Evolutionary conservation across 2,113 vertebrate genomes (phyloP).

Genomic region (Larimichthys crocea): DNA sequence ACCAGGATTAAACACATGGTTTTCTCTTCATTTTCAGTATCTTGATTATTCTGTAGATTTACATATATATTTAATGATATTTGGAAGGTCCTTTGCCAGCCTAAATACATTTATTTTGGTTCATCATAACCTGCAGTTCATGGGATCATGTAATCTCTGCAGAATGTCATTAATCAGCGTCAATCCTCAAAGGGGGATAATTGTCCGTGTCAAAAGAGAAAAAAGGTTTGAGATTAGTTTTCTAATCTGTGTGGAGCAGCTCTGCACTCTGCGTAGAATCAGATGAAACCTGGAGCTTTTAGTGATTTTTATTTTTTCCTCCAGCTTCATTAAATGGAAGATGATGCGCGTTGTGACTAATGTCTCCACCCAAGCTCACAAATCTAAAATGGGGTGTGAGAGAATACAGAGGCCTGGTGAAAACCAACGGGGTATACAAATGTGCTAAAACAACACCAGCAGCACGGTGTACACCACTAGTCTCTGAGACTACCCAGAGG

Average conservation of each 20-base stretch:
- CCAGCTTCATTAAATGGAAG: constrained; percentile 55
- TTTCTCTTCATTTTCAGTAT: constrained; percentile 21
- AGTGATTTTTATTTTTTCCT: constrained; percentile 19
- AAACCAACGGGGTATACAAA: constrained; percentile 43
- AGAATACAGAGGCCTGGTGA: constrained; percentile 36
- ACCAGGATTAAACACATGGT: constrained; percentile 16
- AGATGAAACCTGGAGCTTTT: constrained; percentile 59
- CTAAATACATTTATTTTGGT: constrained; percentile 51
- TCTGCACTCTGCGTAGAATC: constrained; percentile 38
- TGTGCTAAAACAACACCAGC: constrained; percentile 55
- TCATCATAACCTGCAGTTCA: constrained; percentile 57
- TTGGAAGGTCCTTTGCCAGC: constrained; percentile 24
- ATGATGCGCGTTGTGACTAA: constrained; percentile 45
- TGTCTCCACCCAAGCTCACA: constrained; percentile 34
- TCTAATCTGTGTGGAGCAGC: constrained; percentile 69
- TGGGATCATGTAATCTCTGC: constrained; percentile 61
- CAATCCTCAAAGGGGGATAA: constrained; percentile 66
- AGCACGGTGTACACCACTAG: constrained; percentile 15
- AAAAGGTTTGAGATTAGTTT: constrained; percentile 70
- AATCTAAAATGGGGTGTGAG: constrained; percentile 52
- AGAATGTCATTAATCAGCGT: constrained; percentile 69
- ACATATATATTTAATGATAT: constrained; percentile 45
- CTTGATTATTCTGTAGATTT: constrained; percentile 50
- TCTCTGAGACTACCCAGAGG: constrained; percentile 44
- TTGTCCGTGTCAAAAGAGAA: constrained; percentile 62